These are phyloP conservation scores for Sipha flava DNA, from an alignment of 1,140 invertebrate genomes.

Conservation along the genomic window DNA sequence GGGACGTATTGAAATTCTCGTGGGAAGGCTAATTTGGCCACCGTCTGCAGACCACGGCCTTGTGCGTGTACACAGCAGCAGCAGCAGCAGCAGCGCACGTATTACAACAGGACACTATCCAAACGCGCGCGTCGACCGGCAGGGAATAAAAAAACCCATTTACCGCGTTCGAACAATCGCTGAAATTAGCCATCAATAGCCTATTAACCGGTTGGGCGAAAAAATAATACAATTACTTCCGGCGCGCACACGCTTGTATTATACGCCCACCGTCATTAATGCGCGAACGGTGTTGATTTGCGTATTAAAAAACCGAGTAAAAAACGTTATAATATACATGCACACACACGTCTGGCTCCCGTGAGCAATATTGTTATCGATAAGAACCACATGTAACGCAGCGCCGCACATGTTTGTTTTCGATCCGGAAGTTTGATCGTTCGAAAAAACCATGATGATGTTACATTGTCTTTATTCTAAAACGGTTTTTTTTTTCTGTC, in stretches of 20 bases:
- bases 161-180: not conserved
- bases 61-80: too few relatives aligned
- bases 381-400: too few relatives aligned
- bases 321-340: not conserved
- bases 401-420: not conserved
- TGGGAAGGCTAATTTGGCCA: too few relatives aligned
- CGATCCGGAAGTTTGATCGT: not conserved
- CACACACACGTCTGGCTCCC: not conserved
- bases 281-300: not conserved
- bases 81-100: too few relatives aligned
- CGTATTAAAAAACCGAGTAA: not conserved
- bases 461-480: too few relatives aligned
- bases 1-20: too few relatives aligned
- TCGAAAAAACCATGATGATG: too few relatives aligned
- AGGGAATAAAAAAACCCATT: not conserved
- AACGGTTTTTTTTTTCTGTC: too few relatives aligned
- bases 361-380: not conserved
- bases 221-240: slow-evolving; percentile 12
- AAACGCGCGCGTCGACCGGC: too few relatives aligned
- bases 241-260: not conserved
- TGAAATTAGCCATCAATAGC: not conserved
- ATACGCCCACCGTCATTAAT: not conserved
- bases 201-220: not conserved
- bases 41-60: too few relatives aligned
- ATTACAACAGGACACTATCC: too few relatives aligned